Evolutionary conservation across 2,888 invertebrate genomes (phyloP).

Genomic region (Aphodius granarius): DNA sequence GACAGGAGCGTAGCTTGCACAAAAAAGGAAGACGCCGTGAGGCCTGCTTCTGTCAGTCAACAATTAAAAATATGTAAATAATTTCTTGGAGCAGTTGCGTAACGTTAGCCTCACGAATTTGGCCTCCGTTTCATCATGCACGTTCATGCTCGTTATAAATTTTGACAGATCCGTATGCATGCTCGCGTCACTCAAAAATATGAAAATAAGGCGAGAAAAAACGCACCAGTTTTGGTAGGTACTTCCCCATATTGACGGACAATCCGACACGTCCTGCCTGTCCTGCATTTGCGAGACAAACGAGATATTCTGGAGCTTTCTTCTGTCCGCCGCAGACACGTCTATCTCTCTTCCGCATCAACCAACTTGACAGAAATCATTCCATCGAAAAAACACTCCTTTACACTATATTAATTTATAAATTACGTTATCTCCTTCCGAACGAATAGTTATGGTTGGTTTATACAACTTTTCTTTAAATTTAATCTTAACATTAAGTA

Average conservation of each 20-base stretch:
- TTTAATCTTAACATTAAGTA: too few species aligned
- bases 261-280: neutral
- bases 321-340: neutral
- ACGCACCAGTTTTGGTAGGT: neutral
- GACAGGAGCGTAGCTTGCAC: neutral
- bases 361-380: neutral
- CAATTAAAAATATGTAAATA: constrained; percentile 31
- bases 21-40: neutral
- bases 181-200: neutral
- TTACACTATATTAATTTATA: neutral
- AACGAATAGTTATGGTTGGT: too few species aligned
- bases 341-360: neutral
- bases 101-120: constrained; percentile 28
- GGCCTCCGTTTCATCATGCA: constrained; percentile 27
- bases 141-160: constrained; percentile 9
- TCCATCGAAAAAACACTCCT: neutral
- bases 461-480: too few species aligned
- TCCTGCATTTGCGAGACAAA: neutral
- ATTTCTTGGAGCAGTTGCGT: constrained; percentile 30
- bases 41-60: constrained; percentile 27
- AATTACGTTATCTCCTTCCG: too few species aligned
- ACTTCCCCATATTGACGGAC: neutral
- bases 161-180: constrained; percentile 10
- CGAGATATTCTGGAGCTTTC: neutral
- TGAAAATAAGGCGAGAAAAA: neutral